Percentiles rank a stretch among this genome's conserved stretches.
phyloP scores from a whole-genome alignment of 2,888 invertebrate species.

The Steinernema carpocapsae region DNA sequence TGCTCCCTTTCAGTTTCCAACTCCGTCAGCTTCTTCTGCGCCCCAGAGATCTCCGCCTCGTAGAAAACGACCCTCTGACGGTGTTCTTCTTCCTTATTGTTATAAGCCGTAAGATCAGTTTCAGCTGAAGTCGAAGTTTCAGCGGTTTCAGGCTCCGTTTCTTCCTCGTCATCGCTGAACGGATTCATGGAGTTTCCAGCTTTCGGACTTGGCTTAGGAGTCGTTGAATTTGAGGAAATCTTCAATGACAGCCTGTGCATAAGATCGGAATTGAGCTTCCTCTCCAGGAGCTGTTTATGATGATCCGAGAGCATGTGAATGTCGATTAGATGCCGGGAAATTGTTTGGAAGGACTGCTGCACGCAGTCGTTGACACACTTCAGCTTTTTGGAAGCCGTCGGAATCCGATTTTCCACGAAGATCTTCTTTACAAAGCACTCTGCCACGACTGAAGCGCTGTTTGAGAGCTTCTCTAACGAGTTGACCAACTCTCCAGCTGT shows the following conservation, averaged over 20 bases:
- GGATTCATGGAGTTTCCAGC: slow-evolving; percentile 4
- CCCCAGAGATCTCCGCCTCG: slow-evolving; percentile 2
- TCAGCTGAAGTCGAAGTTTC: slow-evolving; percentile 7
- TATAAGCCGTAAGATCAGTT: neutral
- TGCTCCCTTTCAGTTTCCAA: slow-evolving; percentile 14
- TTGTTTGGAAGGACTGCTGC: slow-evolving; percentile 38
- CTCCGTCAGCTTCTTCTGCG: neutral
- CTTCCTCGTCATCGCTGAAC: slow-evolving; percentile 2
- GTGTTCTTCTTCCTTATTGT: neutral
- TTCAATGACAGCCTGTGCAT: slow-evolving; percentile 2
- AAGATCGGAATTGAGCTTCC: neutral
- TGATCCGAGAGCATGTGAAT: slow-evolving; percentile 18
- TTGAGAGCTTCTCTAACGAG: neutral
- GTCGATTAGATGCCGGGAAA: neutral
- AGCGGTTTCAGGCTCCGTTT: neutral
- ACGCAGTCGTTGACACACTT: slow-evolving; percentile 72
- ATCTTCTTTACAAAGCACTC: slow-evolving; percentile 38
- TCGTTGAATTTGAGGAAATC: neutral
- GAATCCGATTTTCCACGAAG: slow-evolving; percentile 58
- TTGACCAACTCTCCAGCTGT: neutral
- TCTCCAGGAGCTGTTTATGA: neutral
- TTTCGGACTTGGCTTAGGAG: slow-evolving; percentile 14
- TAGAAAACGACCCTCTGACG: slow-evolving; percentile 4
- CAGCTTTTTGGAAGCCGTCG: slow-evolving; percentile 71
- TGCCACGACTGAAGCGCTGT: neutral